These are phyloP conservation scores for Poeciliopsis turneri DNA, from an alignment of 2,797 vertebrate genomes.

Conservation along the genomic window DNA sequence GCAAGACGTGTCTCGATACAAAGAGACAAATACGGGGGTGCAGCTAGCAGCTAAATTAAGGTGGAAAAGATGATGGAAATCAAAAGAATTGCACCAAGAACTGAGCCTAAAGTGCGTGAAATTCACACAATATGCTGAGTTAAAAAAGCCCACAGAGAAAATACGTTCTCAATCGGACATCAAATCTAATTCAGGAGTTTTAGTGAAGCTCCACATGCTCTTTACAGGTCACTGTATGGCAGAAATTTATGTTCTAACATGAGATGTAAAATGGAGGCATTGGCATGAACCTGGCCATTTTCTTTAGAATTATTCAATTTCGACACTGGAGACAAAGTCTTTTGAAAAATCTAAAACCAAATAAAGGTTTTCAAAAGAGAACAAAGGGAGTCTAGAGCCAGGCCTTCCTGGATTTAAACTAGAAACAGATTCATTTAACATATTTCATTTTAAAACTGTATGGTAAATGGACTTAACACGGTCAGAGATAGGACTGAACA, in stretches of 20 bases:
- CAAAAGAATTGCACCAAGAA: conserved; percentile 1
- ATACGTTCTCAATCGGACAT: neutral
- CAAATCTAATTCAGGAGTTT: neutral
- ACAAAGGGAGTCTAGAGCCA: neutral
- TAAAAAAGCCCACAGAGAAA: neutral
- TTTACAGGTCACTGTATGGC: neutral
- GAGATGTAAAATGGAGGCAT: neutral
- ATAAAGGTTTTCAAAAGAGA: neutral
- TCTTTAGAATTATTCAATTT: neutral
- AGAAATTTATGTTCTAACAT: neutral
- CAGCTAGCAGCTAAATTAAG: conserved; percentile 11
- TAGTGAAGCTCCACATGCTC: neutral
- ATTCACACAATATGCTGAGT: neutral
- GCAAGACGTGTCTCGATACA: conserved; percentile 22
- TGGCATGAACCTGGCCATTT: neutral
- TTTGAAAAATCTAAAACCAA: neutral
- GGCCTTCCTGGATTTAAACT: neutral
- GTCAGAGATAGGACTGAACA: neutral
- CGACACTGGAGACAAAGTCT: neutral
- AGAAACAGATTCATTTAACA: neutral
- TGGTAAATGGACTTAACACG: neutral
- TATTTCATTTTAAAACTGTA: neutral
- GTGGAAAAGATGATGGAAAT: conserved; percentile 8
- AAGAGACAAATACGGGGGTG: conserved; percentile 30
- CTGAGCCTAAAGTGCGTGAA: conserved; percentile 4